Base-by-base conservation (phyloP, 2,113 vertebrate genomes). In the Tupaia chinensis region DNA sequence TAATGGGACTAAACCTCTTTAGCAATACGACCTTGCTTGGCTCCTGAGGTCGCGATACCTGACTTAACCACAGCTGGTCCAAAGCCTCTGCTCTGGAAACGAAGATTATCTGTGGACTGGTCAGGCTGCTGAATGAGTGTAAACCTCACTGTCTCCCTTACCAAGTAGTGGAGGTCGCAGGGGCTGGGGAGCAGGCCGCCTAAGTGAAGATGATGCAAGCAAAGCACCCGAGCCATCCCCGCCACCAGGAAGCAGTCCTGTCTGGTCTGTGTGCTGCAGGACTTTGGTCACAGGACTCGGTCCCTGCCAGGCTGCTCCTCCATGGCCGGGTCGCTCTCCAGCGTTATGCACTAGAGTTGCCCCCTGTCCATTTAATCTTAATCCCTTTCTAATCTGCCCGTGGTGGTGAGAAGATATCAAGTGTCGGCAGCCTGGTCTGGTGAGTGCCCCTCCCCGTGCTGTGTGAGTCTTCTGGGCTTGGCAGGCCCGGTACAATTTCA, bases 401-500 rank as follows among this genome's bases (percentile, higher is more conserved):
- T 19, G 70, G 34, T 16, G 68, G 56, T 82, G 84, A 96, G 97
- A 96, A 92, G 96, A 56, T 96, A 96, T 97, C 95, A 68, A 29
- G 88, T 96, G 74, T 95, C 91, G 0, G 61, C 54, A 13, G 78
- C 80, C 84, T 1, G 80, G 93, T 12, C 93, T 23, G 81, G n/a
- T 17, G 69, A 20, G 34, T 0, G 1, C 53, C 93, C 65, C 83
- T 72, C 88, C 96, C 91, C 66, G 2, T 74, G 12, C 70, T 2
- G n/a, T 25, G 89, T 61, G 76, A 34, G 87, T 91, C 83, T 96
- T 91, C 95, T 5, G 95, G 89, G 93, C 85, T 22, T 0, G 0
- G 94, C 82, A 61, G 93, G 91, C 0, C 27, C 1, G 94, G 87
- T 98, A 88, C 87, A 76, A 68, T 98, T 98, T 98, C 98, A 66